Evolutionary conservation across 2,113 vertebrate genomes (phyloP), one percentile per base, ranked within the genome.

Genomic region (Australoheros scitulus): DNA sequence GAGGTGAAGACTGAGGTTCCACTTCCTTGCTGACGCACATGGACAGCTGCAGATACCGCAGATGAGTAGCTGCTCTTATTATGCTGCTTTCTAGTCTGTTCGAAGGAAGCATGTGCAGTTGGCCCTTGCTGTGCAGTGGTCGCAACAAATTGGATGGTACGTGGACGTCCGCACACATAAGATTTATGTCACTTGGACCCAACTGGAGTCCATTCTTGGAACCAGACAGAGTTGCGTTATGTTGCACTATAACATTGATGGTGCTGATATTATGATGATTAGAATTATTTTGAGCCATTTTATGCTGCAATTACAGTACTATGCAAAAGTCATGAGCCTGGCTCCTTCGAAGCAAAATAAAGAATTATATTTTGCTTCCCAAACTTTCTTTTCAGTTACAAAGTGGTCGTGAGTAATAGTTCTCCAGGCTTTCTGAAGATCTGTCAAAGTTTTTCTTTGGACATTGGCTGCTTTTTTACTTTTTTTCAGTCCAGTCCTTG

Each of bases 121-220:
- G 68, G 68, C 47, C 68, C 47, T 55, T 7, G 52, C 18, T n/a
- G 6, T n/a, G 47, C 29, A 32, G 68, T 9, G 47, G 68, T 52
- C 11, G 11, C 47, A n/a, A 72, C 18, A 55, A 72, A 72, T 34
- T 72, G 68, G 68, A 72, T 34, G 29, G 26, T 72, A 55, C 26
- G 24, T 72, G 3, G 47, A 72, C 18, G 17, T 18, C 50, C 17
- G 17, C 50, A 7, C 13, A 18, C 6, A 52, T 17, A 52, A 52
- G 47, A 55, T 72, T 72, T 72, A 72, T 72, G 68, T n/a, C 68
- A 72, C 6, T 72, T 72, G 68, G 68, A 72, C 52, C 68, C 68
- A 72, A 55, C 10, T 55, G 17, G 18, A 72, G 18, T 55, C 26
- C 29, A 72, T 24, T 70, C 24, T 50, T 20, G 26, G 47, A 34